Base-by-base conservation (phyloP, 2,888 invertebrate species). In the Eupithecia exiguata region DNA sequence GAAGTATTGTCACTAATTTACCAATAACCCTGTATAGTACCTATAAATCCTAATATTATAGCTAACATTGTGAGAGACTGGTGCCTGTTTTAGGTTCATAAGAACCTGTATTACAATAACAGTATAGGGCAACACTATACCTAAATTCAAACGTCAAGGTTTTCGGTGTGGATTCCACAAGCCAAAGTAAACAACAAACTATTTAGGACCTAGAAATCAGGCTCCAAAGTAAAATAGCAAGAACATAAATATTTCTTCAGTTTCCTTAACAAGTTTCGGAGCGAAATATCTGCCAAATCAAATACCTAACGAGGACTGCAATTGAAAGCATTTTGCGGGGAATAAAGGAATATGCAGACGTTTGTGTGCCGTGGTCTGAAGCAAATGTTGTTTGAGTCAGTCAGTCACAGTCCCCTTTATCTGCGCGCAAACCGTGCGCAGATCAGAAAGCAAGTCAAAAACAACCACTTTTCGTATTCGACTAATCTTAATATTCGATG, bases 281-380 rank as follows among this genome's bases (percentile, higher is more conserved):
- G 58, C 69, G n/a, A 69, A 76, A 72, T 71, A 78, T 76, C 74
- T 73, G 76, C 74, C 74, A 80, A 80, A 80, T 79, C 78, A 80
- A 80, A 79, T 74, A 78, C 53, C 77, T 79, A 79, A 80, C 80
- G 78, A 80, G 77, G 21, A 62, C 76, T 72, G 75, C 77, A 77
- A 75, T 75, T 75, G 73, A 71, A 77, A 75, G 73, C 73, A 73
- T 77, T 75, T 71, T 73, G 69, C 70, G 70, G 72, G 21, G 53
- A 74, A 77, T 70, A 74, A 67, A 69, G 43, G 21, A 69, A n/a
- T 38, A 0, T 58, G 14, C 66, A 68, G 36, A 58, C 10, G 36
- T 53, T 0, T 18, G 5, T 36, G 25, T 68, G 35, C 16, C 53
- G 36, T 68, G 68, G 38, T 66, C 66, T 43, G 36, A 10, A 21